Evolutionary conservation across 2,113 vertebrate genomes (phyloP), one percentile per base, ranked within the genome.

Genomic region (Seriola rivoliana): DNA sequence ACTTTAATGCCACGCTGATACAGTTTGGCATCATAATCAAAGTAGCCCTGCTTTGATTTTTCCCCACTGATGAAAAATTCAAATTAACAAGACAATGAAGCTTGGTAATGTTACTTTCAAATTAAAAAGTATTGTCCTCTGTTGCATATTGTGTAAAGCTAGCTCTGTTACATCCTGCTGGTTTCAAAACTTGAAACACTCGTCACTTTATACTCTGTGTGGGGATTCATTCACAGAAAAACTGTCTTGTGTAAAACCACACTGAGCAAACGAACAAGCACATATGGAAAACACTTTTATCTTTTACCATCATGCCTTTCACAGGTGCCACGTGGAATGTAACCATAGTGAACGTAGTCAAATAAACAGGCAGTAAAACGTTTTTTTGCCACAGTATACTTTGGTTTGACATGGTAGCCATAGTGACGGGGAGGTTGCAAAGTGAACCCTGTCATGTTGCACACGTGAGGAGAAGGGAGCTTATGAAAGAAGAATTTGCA

Each of bases 401-500:
- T 85, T 58, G 80, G 70, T 82, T 86, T 84, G 80, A 74, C 75
- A 68, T 1, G 52, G 89, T 93, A 78, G 75, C 86, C 87, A 89
- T 87, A 84, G 88, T 73, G 85, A 93, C 81, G 10, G 40, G 50
- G 70, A 80, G 90, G 85, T 85, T 75, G 90, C 77, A 86, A 83
- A 85, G 89, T 88, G 90, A 90, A 86, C 90, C 85, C 82, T 88
- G 88, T 87, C 86, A 89, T 91, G 93, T 94, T 92, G 90, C 90
- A 90, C 93, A 90, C 88, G 89, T 91, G 92, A 93, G 88, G 82
- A 81, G 80, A 82, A 34, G 87, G 75, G 81, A 73, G 92, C 84
- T 88, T 75, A 84, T 91, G 89, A 93, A 92, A 90, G 89, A 80
- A 85, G 87, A 85, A 92, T 93, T 94, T 94, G 94, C 94, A 94